Evolutionary conservation across 2,113 vertebrate species (phyloP).

Genomic region (Callipepla squamata): DNA sequence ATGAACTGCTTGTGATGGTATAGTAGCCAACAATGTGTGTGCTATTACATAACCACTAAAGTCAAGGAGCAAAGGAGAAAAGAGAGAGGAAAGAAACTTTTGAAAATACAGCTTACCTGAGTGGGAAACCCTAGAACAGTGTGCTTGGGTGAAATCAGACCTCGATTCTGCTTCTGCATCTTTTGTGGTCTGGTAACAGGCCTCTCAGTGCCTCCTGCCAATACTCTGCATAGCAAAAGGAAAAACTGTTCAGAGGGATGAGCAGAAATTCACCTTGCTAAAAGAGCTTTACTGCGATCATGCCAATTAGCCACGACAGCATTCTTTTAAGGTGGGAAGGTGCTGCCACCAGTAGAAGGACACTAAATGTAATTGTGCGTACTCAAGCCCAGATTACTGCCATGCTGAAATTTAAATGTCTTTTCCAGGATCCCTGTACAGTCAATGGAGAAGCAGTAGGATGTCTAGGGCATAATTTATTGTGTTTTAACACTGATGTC

Average conservation of each 20-base stretch:
- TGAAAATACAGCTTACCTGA: constrained; percentile 46
- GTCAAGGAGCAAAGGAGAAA: constrained; percentile 17
- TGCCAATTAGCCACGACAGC: background rate
- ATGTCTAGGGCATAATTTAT: background rate
- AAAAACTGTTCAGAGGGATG: background rate
- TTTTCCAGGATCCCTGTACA: background rate
- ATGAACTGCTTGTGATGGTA: background rate
- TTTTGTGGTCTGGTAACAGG: constrained; percentile 39
- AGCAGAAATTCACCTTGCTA: background rate
- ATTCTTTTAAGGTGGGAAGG: constrained; percentile 17
- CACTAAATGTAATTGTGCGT: background rate
- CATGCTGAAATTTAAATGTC: background rate
- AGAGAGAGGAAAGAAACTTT: constrained; percentile 27
- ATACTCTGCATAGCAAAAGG: constrained; percentile 13
- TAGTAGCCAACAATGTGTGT: background rate
- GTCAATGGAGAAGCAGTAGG: background rate
- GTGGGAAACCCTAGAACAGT: constrained; percentile 48
- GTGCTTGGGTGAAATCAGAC: constrained; percentile 49
- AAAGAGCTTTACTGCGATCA: background rate
- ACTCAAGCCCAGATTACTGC: background rate
- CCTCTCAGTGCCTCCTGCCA: constrained; percentile 23
- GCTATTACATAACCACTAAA: constrained; percentile 10
- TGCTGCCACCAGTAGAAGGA: constrained; percentile 31
- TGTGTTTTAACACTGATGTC: background rate
- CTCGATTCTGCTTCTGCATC: background rate